A percentile compares a stretch with the other conserved stretches of the same genome.
phyloP scores from a whole-genome alignment of 2,113 vertebrate genomes.

The Esox niger region DNA sequence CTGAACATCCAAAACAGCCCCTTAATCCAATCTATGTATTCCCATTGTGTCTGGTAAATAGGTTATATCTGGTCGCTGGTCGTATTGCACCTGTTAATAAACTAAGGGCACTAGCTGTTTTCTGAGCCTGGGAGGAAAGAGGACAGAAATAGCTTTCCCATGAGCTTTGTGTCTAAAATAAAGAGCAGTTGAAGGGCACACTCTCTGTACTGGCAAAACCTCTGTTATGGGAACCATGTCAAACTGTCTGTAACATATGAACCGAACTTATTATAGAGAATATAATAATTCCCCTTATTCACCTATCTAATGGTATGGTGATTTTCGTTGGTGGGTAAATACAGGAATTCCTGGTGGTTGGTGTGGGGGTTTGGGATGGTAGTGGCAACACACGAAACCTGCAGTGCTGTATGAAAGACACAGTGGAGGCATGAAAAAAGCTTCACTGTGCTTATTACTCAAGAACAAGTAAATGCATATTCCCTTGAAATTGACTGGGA shows the following conservation, averaged over 20 bases:
- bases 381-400: too few species aligned
- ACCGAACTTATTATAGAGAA: conserved; percentile 53
- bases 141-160: conserved; percentile 78
- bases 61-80: conserved; percentile 40
- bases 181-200: conserved; percentile 59
- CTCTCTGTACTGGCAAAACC: conserved; percentile 61
- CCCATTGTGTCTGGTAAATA: conserved; percentile 1
- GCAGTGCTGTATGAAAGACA: too few species aligned
- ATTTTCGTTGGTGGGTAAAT: conserved; percentile 34
- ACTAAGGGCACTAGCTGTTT: conserved; percentile 57
- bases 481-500: too few species aligned
- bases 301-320: conserved; percentile 32
- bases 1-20: neutral
- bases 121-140: conserved; percentile 61
- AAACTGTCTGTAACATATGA: conserved; percentile 59
- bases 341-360: too few species aligned
- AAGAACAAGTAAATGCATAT: too few species aligned
- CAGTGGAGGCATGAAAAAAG: too few species aligned
- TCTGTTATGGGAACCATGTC: conserved; percentile 75
- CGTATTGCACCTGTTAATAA: conserved; percentile 71
- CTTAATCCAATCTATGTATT: conserved; percentile 3
- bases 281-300: conserved; percentile 27
- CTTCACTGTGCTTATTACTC: too few species aligned
- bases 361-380: neutral
- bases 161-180: conserved; percentile 77